Evolutionary conservation across 2,113 vertebrate species (phyloP), one percentile per base, ranked within the genome.

Genomic region (Rattus norvegicus): DNA sequence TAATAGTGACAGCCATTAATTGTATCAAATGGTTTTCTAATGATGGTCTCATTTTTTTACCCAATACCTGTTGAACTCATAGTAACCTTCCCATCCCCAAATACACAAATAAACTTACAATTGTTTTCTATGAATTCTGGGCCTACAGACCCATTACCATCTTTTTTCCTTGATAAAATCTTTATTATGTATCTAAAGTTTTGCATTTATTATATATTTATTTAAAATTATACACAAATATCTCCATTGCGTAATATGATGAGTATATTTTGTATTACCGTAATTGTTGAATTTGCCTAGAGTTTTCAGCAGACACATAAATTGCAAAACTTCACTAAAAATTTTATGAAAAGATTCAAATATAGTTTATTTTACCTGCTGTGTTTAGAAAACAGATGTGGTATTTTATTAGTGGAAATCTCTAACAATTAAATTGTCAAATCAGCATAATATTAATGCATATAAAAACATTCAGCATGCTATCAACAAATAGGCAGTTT

Each of bases 251-350:
- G 61, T 75, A 81, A 95, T 95, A 56, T 80, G 54, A 20, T 83
- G 94, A 96, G 96, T 73, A 93, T 97, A 97, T 98, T 98, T 97
- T 94, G 97, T 96, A 47, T 76, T 59, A 83, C 83, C 52, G 24
- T 97, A 98, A 98, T 96, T 96, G 96, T 90, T 95, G 98, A 95
- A 98, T 97, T 97, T 98, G 91, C 95, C 83, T 97, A 72, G 49
- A 98, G 94, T 98, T 98, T 96, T 98, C 97, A 98, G 95, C 61
- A 98, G 98, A 95, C 24, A 81, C 4, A 98, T 61, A 95, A 98
- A 97, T 88, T 91, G 70, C 96, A 9, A 81, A 83, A 98, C 97
- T 96, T 93, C 73, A 97, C 98, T 97, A 97, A 98, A 98, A 98
- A 97, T 94, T 98, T 97, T 95, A 76, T 97, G 88, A 30, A 88